Evolutionary conservation across 2,888 invertebrate species (phyloP), one percentile per base, ranked within the genome.

Genomic region (Lamproptera curius): DNA sequence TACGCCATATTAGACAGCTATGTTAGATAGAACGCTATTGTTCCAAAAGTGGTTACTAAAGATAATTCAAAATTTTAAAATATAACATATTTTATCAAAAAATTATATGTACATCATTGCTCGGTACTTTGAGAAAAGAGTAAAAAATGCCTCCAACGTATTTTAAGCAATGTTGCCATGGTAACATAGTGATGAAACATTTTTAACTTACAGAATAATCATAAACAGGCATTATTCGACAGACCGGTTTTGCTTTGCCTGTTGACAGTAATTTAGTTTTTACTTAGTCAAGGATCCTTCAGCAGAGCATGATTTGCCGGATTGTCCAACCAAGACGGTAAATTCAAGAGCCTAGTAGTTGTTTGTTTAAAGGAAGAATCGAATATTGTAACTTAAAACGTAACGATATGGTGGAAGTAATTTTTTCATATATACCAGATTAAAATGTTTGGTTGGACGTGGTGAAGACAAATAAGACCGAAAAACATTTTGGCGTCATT

Each of bases 1-100:
- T 11, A n/a, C 10, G 20, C 42, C 42, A 23, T 34, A 42, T 42
- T 23, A 28, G 9, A n/a, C 28, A n/a, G n/a, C n/a, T n/a, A n/a
- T n/a, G n/a, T n/a, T n/a, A n/a, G 28, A 28, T 28, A 28, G n/a
- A n/a, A 28, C 9, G 2, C n/a, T 5, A 10, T 28, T 9, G n/a
- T 10, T 28, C 10, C 28, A 23, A 23, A 8, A 23, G 4, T 23
- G 4, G 8, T 8, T 6, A 23, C 4, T 6, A 23, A 23, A 4
- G 8, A 4, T 23, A 8, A 6, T 4, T 6, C 23, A 8, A 8
- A 6, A 23, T 23, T 28, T 10, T 28, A 10, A 28, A 5, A 2
- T 5, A n/a, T 28, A 28, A 28, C 9, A 10, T 2, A 10, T 5
- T 10, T 28, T 28, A 2, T 28, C 28, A 28, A 28, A 8, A 8